phyloP scores from a whole-genome alignment of 2,797 vertebrate species.

The Macroramphosus scolopax region DNA sequence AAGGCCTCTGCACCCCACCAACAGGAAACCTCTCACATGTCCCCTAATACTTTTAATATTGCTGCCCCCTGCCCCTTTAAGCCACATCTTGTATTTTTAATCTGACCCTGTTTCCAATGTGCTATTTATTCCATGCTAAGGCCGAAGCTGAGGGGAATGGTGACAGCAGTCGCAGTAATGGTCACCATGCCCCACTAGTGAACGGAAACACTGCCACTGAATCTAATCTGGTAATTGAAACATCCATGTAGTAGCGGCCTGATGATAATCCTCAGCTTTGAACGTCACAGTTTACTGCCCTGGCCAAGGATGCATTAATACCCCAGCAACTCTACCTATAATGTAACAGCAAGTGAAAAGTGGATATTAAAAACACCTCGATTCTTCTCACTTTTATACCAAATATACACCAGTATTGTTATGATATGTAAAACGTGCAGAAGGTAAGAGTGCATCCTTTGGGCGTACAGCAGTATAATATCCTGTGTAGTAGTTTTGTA shows the following conservation, averaged over 20 bases:
- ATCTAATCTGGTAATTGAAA: conserved; percentile 41
- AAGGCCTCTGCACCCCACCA: too few relatives aligned
- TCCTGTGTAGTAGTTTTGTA: not conserved
- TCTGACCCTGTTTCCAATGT: conserved; percentile 1
- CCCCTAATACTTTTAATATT: not conserved
- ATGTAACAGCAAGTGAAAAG: too few relatives aligned
- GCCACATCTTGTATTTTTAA: not conserved
- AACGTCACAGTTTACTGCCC: not conserved
- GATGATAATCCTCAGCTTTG: not conserved
- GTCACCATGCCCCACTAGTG: conserved; percentile 32
- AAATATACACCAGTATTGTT: not conserved
- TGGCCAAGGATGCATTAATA: conserved; percentile 31
- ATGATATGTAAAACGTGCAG: not conserved
- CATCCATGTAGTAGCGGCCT: not conserved
- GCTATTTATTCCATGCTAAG: conserved; percentile 36
- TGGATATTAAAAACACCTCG: too few relatives aligned
- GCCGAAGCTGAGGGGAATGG: conserved; percentile 35
- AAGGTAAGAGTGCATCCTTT: conserved; percentile 33
- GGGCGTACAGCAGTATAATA: not conserved
- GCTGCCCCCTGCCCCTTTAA: not conserved
- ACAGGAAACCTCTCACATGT: too few relatives aligned
- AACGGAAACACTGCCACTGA: conserved; percentile 51
- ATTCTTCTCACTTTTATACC: too few relatives aligned
- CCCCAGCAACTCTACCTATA: not conserved
- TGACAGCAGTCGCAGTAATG: conserved; percentile 28